Evolutionary conservation across 2,888 invertebrate species (phyloP).

Genomic region (Heliconius sara): DNA sequence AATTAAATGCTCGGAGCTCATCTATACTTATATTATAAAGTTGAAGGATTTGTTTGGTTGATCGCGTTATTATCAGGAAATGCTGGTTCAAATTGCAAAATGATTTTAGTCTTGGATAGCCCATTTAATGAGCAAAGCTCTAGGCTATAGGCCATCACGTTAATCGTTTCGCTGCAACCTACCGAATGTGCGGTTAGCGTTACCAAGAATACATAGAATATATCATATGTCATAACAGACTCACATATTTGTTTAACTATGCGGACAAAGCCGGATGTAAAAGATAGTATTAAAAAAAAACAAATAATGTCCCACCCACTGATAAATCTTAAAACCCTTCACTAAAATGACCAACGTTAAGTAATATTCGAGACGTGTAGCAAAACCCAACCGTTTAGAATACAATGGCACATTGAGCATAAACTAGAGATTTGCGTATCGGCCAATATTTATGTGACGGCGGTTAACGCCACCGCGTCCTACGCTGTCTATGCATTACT

Average conservation of each 20-base stretch:
- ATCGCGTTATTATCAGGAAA: background rate
- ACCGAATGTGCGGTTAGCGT: background rate
- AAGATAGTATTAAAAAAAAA: background rate
- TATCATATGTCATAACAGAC: background rate
- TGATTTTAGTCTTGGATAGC: too few species aligned
- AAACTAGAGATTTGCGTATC: conserved; percentile 49
- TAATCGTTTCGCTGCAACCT: too few species aligned
- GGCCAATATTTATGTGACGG: conserved; percentile 43
- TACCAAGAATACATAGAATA: background rate
- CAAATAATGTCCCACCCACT: background rate
- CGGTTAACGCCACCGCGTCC: conserved; percentile 34
- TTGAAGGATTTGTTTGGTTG: background rate
- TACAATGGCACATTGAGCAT: conserved; percentile 48
- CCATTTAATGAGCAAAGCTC: too few species aligned
- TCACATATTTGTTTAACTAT: background rate
- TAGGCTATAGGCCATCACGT: too few species aligned
- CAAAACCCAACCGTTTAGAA: conserved; percentile 42
- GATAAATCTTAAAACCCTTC: conserved; percentile 8
- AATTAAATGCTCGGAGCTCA: background rate
- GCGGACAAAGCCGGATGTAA: background rate
- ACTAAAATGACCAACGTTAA: conserved; percentile 21
- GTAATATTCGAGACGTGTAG: conserved; percentile 25
- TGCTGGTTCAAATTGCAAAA: too few species aligned
- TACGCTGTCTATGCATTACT: conserved; percentile 32
- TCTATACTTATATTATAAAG: background rate